These are phyloP conservation scores for Centruroides vittatus DNA, from an alignment of 1,140 invertebrate species.

Conservation along the genomic window DNA sequence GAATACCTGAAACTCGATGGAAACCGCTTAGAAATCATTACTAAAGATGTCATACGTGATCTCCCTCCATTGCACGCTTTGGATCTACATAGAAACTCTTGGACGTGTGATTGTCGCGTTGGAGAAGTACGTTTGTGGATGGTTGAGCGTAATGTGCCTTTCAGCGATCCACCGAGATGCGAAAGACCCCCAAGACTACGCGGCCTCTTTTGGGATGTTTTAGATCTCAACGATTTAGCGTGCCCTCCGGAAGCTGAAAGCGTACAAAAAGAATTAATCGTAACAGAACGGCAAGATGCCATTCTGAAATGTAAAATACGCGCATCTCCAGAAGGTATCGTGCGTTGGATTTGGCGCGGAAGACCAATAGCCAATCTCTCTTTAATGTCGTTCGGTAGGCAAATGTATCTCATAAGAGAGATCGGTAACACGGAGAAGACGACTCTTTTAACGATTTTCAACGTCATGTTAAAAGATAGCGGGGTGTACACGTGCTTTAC, in stretches of 20 bases:
- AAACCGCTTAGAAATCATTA: constrained; percentile 51
- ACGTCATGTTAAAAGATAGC: constrained; percentile 71
- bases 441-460: constrained; percentile 64
- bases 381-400: constrained; percentile 34
- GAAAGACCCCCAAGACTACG: constrained; percentile 47
- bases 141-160: constrained; percentile 50
- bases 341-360: constrained; percentile 80
- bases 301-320: constrained; percentile 66
- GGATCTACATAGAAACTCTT: constrained; percentile 67
- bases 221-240: constrained; percentile 57
- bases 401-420: constrained; percentile 63
- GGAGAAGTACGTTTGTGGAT: constrained; percentile 62
- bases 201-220: constrained; percentile 47
- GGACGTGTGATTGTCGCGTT: constrained; percentile 72
- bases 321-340: constrained; percentile 56
- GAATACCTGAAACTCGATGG: constrained; percentile 65
- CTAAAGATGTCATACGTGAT: constrained; percentile 17
- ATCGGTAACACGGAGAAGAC: constrained; percentile 51
- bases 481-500: constrained; percentile 81
- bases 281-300: constrained; percentile 30
- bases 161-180: constrained; percentile 50
- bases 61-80: constrained; percentile 11
- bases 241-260: constrained; percentile 59
- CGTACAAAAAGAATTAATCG: constrained; percentile 32
- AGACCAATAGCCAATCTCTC: constrained; percentile 50